Evolutionary conservation across 2,113 vertebrate genomes (phyloP), one percentile per base, ranked within the genome.

Genomic region (Eclectus roratus): DNA sequence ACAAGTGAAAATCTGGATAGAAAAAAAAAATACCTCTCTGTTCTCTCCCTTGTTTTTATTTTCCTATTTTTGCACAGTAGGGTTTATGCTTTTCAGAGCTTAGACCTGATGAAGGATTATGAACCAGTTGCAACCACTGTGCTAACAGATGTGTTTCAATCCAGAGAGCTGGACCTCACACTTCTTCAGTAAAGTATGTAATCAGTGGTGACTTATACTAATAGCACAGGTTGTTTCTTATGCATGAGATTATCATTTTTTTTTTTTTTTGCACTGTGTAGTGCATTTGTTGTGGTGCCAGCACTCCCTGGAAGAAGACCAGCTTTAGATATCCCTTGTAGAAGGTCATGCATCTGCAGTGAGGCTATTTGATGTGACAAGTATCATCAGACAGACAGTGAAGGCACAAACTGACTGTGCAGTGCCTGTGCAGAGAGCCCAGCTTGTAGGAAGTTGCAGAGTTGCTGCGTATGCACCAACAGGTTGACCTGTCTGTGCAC

Each of bases 181-280:
- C 25, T 63, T 86, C 33, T 64, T 56, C 53, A 77, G 37, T 41
- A 52, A 37, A 69, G 5, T 7, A 4, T 60, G 17, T 24, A 18
- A 52, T n/a, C 49, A 52, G 29, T 13, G n/a, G 10, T 73, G 41
- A 44, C 44, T 83, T 83, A 37, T 52, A 88, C 52, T 43, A 80
- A 47, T 17, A 69, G 7, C 10, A 18, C 9, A 37, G 9, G 4
- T 28, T 88, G 12, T 65, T 93, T 79, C 49, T 70, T 80, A 66
- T 23, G 53, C 8, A 13, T 10, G 41, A 35, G 21, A 44, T 78
- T 86, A 28, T 70, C 11, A 18, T 27, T 13, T 10, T 13, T 17
- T 2, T 3, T 1, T 0, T 3, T 20, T 44, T 80, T 25, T 66
- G 1, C 8, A 10, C 14, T 35, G 13, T 33, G 15, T 16, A 7